Evolutionary conservation across 2,888 invertebrate species (phyloP).

Genomic region (Ectobius pallidus): DNA sequence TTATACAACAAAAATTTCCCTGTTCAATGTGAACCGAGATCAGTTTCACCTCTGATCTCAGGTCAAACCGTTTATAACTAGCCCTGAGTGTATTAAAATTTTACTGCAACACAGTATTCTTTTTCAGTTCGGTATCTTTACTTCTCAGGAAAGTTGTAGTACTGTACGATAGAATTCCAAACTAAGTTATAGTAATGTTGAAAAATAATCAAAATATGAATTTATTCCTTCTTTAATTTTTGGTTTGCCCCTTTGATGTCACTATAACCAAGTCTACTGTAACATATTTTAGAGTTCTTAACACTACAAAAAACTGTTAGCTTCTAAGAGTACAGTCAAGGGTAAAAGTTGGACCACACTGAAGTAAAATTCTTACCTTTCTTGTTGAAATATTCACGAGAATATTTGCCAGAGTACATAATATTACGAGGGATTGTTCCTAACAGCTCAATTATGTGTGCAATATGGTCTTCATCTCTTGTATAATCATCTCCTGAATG

Average conservation of each 20-base stretch:
- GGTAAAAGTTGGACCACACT: too few species aligned
- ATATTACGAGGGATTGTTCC: constrained; percentile 85
- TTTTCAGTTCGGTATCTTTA: too few species aligned
- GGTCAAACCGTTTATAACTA: too few species aligned
- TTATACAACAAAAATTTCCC: too few species aligned
- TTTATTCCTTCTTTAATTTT: neutral
- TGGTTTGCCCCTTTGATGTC: neutral
- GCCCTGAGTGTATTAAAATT: too few species aligned
- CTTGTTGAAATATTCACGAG: constrained; percentile 75
- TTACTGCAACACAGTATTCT: too few species aligned
- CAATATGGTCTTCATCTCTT: constrained; percentile 83
- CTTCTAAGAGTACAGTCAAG: neutral
- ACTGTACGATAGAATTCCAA: too few species aligned
- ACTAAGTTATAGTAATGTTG: too few species aligned
- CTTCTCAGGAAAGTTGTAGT: too few species aligned
- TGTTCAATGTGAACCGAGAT: too few species aligned
- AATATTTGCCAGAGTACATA: constrained; percentile 74
- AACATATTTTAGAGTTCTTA: neutral
- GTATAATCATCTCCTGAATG: constrained; percentile 75
- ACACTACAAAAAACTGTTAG: neutral
- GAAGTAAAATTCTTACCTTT: constrained; percentile 68
- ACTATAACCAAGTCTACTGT: neutral
- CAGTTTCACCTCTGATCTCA: too few species aligned
- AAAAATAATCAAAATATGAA: neutral
- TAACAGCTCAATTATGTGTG: constrained; percentile 81